Base-by-base conservation (phyloP, 1,140 invertebrate species). In the Achatina immaculata region DNA sequence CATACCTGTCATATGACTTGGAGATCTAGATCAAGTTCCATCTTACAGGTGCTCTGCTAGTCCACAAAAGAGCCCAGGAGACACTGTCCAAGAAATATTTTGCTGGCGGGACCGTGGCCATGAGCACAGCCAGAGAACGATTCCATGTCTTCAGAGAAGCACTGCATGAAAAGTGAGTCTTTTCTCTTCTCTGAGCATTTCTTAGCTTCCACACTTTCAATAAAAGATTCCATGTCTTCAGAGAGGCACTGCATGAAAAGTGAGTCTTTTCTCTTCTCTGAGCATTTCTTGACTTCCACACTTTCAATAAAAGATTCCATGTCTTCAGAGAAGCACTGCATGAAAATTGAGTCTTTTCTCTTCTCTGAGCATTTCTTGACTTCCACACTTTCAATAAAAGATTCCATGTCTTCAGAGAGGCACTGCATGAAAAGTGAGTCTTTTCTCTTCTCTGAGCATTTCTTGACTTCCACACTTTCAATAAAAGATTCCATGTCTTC, bases 101-200 rank as follows among this genome's bases (percentile, higher is more conserved):
- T 92, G 97, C 97, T 36, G 97, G 97, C 45, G 97, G 97, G 3
- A 97, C 96, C 6, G 95, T 98, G 14, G 93, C 96, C 85, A 94
- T 97, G 84, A 93, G 95, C 24, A 92, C 97, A 62, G 94, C 94
- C 51, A 93, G 92, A 72, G 92, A 94, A 90, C 92, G 94, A 87
- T 94, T 94, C 86, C 94, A 96, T 90, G 93, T 84, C 9, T 83
- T 85, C 71, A 69, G 83, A 62, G 34, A 74, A 24, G 21, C 48
- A n/a, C 55, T 81, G 28, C 69, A 73, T 66, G 79, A 81, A 19
- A 74, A 51, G 79, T 73, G 14, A 72, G n/a, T n/a, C n/a, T n/a
- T n/a, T n/a, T n/a, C n/a, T n/a, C n/a, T n/a, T n/a, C n/a, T n/a
- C n/a, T n/a, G n/a, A n/a, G n/a, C n/a, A n/a, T n/a, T n/a, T n/a